Evolutionary conservation across 1,140 invertebrate genomes (phyloP), one percentile per base, ranked within the genome.

Genomic region (Stegodyphus mimosarum): DNA sequence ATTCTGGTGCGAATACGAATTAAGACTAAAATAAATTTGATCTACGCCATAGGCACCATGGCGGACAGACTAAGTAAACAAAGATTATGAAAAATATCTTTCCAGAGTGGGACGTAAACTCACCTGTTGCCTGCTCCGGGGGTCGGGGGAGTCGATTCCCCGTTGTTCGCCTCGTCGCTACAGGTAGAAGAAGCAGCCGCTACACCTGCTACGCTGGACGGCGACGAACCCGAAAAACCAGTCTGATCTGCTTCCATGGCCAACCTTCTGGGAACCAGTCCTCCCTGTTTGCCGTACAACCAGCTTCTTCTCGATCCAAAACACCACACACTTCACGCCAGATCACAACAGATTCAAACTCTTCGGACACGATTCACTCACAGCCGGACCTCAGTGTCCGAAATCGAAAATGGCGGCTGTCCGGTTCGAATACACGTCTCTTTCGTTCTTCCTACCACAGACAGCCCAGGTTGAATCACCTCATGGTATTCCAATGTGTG

Each of bases 221-320:
- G 81, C 63, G 81, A 50, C 73, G 81, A 84, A 84, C 81, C 64
- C 81, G 81, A 84, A 84, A 84, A 84, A 84, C 81, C 81, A 74
- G 81, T 84, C 81, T 84, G 81, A 67, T 84, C 81, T 60, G 63
- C 64, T 76, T 84, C 81, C 81, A 84, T 84, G 64, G 72, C 33
- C 69, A 71, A 64, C 53, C 70, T 18, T 80, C 53, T 13, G 67
- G 66, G 77, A 83, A 83, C 80, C 80, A 83, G 80, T 83, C 80
- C 69, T 51, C 80, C 80, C 71, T 83, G 80, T 83, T 83, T 74
- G 48, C 17, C 18, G 55, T 64, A 9, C 55, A n/a, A 15, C 80
- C 60, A 50, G 80, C 48, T 51, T 74, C 71, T 66, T 64, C 48
- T 10, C 11, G 17, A 60, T 60, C n/a, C 77, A 72, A 72, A 71